Conservation (phyloP, 2,113 vertebrate species). For the Psammodynastes pulverulentus region DNA sequence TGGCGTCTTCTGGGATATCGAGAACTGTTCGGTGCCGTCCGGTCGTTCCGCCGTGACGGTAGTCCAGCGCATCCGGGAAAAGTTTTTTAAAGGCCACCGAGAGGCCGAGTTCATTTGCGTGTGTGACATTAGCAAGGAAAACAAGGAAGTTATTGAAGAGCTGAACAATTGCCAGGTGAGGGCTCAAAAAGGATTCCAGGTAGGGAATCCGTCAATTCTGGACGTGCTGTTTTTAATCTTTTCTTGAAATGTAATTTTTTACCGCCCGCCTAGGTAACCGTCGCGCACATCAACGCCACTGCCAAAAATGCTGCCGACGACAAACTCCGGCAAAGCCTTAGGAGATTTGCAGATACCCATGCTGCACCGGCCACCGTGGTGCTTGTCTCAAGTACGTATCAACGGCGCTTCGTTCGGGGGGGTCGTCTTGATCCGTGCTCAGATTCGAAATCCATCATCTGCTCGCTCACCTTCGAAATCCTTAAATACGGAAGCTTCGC, state of each 20-base stretch:
- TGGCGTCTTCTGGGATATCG: slow-evolving; percentile 99
- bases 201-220: neutral
- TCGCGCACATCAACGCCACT: slow-evolving; percentile 98
- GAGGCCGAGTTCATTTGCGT: slow-evolving; percentile 99
- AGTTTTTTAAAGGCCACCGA: slow-evolving; percentile 93
- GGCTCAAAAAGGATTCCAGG: neutral
- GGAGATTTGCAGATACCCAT: slow-evolving; percentile 95
- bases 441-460: neutral
- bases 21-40: slow-evolving; percentile 93
- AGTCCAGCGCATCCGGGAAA: slow-evolving; percentile 88
- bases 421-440: neutral
- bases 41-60: slow-evolving; percentile 90
- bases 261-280: slow-evolving; percentile 81
- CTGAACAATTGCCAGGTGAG: slow-evolving; percentile 98
- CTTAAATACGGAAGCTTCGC: neutral
- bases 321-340: slow-evolving; percentile 93
- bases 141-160: slow-evolving; percentile 97
- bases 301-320: slow-evolving; percentile 98
- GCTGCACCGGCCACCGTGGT: slow-evolving; percentile 93
- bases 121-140: slow-evolving; percentile 98
- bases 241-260: rapidly evolving
- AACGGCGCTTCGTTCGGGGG: neutral
- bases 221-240: neutral
- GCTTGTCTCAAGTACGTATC: slow-evolving; percentile 89
- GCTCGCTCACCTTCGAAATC: neutral